These are phyloP conservation scores for Caloenas nicobarica DNA, from an alignment of 2,113 vertebrate species.

Conservation along the genomic window DNA sequence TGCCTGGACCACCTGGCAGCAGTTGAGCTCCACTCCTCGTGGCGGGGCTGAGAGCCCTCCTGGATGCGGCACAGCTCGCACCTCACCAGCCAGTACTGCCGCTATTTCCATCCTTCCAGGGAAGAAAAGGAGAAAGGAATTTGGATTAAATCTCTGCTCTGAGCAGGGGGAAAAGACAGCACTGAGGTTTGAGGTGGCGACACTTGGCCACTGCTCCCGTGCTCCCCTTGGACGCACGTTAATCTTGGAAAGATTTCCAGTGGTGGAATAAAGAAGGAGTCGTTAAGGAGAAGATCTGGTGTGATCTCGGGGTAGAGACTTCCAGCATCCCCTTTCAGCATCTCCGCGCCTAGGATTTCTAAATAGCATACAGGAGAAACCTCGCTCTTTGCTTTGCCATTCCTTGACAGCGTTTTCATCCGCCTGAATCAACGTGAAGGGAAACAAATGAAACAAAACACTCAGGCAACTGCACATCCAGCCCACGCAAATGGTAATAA, in stretches of 20 bases:
- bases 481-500: background rate
- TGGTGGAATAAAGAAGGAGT: background rate
- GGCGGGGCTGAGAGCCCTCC: background rate
- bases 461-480: background rate
- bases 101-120: fast-evolving
- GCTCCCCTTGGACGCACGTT: background rate
- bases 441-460: background rate
- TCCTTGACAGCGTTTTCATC: background rate
- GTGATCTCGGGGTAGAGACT: background rate
- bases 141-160: background rate
- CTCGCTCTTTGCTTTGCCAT: background rate
- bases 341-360: background rate
- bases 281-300: background rate
- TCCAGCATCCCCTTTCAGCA: background rate
- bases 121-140: background rate
- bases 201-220: background rate
- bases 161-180: background rate
- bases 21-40: background rate
- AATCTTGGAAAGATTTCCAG: background rate
- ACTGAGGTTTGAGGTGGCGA: background rate
- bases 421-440: background rate
- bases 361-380: background rate
- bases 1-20: background rate
- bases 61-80: background rate
- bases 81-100: background rate